Percentiles rank a stretch among this genome's conserved stretches.
These are phyloP conservation scores for Motacilla tschutschensis DNA, from an alignment of 2,113 vertebrate genomes.

Conservation along the genomic window DNA sequence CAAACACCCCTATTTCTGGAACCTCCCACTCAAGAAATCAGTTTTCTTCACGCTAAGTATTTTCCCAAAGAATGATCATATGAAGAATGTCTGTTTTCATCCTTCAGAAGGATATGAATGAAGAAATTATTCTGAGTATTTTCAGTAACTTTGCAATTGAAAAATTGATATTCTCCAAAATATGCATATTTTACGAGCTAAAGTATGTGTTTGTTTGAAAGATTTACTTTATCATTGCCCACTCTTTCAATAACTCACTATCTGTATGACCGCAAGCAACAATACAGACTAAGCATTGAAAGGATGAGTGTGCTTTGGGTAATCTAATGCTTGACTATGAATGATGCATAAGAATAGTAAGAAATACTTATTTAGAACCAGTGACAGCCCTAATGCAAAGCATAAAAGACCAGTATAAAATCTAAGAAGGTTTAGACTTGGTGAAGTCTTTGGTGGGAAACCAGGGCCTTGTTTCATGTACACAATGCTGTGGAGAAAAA, in stretches of 20 bases:
- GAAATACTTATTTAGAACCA: neutral
- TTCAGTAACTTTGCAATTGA: neutral
- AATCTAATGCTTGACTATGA: neutral
- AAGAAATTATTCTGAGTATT: neutral
- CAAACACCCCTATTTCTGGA: neutral
- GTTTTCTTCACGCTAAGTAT: neutral
- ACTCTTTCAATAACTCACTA: neutral
- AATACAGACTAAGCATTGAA: neutral
- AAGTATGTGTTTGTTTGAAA: slow-evolving; percentile 8
- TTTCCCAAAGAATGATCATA: neutral
- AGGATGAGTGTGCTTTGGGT: neutral
- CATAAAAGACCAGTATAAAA: neutral
- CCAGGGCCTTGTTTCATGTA: neutral
- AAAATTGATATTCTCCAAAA: slow-evolving; percentile 10
- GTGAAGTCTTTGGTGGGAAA: neutral
- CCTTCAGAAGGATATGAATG: neutral
- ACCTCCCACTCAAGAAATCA: neutral
- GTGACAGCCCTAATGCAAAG: neutral
- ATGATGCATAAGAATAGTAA: neutral
- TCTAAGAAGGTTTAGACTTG: neutral
- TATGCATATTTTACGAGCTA: neutral
- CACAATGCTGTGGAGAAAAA: neutral
- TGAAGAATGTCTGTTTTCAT: neutral
- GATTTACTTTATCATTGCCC: neutral
- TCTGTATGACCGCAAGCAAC: neutral